Evolutionary conservation across 2,113 vertebrate species (phyloP), one percentile per base, ranked within the genome.

Genomic region (Pristiophorus japonicus): DNA sequence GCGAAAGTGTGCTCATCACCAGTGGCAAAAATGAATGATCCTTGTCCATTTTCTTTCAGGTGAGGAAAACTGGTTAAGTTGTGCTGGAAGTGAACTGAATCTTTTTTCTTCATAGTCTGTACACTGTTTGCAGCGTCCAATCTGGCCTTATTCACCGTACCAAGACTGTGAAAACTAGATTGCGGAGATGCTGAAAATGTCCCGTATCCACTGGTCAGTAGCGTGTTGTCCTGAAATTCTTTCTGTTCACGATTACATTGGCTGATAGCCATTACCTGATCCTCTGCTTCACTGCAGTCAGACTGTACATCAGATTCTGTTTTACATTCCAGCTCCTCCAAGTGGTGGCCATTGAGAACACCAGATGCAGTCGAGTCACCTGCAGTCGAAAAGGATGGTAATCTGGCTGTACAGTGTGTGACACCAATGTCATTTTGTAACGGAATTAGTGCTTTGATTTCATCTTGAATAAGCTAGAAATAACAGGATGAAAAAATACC

Each of bases 391-490:
- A 66, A 34, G 63, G 20, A 95, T 3, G 96, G 95, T 81, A 95
- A 95, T 93, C 93, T 67, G 92, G 96, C 96, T 96, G 94, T 93
- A 30, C 30, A 95, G 38, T 96, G 97, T 93, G 96, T 4, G 42
- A 96, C 96, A 95, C 95, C 81, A 95, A 96, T 97, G 30, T 97
- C 97, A 96, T 97, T 97, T 97, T 99, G 99, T 20, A 98, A 96
- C 96, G 98, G 98, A 96, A 99, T 97, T 96, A 99, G 97, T 73
- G 98, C 98, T 96, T 98, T 98, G 75, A 99, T 98, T 97, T 99
- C 99, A 97, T 99, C 98, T 96, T 99, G 99, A 97, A 99, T 98
- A 96, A 98, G 97, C 99, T 99, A 27, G 96, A 0, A 96, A 97
- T 85, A 95, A 96, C 24, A 66, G 96, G 66, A 95, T 70, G 66